Percentiles rank a stretch among this genome's conserved stretches.
These are phyloP conservation scores for Myrmecobius fasciatus DNA, from an alignment of 2,113 vertebrate species.

Conservation along the genomic window DNA sequence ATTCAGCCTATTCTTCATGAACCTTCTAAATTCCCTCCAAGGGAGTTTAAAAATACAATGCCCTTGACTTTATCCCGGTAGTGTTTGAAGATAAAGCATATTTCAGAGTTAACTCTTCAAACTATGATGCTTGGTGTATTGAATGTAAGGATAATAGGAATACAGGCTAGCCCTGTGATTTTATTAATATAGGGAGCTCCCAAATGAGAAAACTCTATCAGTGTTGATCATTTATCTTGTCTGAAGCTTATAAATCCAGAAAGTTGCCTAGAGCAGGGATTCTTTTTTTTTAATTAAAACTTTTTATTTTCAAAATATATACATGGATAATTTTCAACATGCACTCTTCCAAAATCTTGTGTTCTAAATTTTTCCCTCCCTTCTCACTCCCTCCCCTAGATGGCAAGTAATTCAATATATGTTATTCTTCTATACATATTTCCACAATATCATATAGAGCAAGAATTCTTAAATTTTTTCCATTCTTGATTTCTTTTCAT, in stretches of 20 bases:
- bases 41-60: conserved; percentile 69
- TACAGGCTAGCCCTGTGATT: neutral
- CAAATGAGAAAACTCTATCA: neutral
- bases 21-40: conserved; percentile 59
- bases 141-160: neutral
- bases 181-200: neutral
- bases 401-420: too few relatives aligned
- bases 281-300: too few relatives aligned
- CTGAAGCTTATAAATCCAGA: neutral
- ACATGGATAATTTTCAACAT: too few relatives aligned
- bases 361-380: too few relatives aligned
- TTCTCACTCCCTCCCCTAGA: too few relatives aligned
- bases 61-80: conserved; percentile 51
- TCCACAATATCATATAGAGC: too few relatives aligned
- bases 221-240: neutral
- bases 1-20: conserved; percentile 1
- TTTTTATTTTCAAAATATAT: too few relatives aligned
- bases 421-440: too few relatives aligned
- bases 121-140: neutral
- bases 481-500: too few relatives aligned
- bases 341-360: too few relatives aligned
- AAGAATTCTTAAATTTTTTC: too few relatives aligned
- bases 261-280: neutral
- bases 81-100: conserved; percentile 40
- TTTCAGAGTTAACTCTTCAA: conserved; percentile 21